Evolutionary conservation across 92 coral and sea anemone species (phyloP).

Genomic region (Pocillopora grandis): DNA sequence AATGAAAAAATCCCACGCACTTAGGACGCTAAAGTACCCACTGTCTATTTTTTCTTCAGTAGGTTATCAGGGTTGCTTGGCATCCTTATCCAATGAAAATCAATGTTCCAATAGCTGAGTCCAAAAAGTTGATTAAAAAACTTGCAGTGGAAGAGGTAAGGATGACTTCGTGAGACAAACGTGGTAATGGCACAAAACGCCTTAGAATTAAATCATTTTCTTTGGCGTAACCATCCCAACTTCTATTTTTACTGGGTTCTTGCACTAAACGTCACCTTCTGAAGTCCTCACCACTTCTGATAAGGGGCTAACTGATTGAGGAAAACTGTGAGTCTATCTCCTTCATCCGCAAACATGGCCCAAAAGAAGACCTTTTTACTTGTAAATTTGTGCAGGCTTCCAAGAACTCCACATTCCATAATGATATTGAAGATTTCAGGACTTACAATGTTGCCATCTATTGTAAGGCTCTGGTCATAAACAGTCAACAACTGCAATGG

Average conservation of each 20-base stretch:
- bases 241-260: background rate
- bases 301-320: constrained; percentile 58
- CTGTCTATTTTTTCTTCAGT: too few species aligned
- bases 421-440: constrained; percentile 56
- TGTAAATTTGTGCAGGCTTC: constrained; percentile 25
- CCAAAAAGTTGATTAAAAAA: too few species aligned
- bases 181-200: too few species aligned
- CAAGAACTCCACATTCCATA: constrained; percentile 76
- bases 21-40: too few species aligned
- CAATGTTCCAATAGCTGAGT: too few species aligned
- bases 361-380: constrained; percentile 61
- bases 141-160: too few species aligned
- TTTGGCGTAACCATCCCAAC: background rate
- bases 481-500: constrained; percentile 49
- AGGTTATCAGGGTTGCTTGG: too few species aligned
- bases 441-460: constrained; percentile 44
- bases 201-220: background rate
- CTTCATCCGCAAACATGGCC: constrained; percentile 52
- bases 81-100: too few species aligned
- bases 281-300: constrained; percentile 60
- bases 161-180: too few species aligned
- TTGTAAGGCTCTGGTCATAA: constrained; percentile 22
- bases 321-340: constrained; percentile 49
- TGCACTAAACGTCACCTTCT: background rate
- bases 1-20: too few species aligned